Evolutionary conservation across 2,888 invertebrate genomes (phyloP), one percentile per base, ranked within the genome.

Genomic region (Glyphotaelius pellucidus): DNA sequence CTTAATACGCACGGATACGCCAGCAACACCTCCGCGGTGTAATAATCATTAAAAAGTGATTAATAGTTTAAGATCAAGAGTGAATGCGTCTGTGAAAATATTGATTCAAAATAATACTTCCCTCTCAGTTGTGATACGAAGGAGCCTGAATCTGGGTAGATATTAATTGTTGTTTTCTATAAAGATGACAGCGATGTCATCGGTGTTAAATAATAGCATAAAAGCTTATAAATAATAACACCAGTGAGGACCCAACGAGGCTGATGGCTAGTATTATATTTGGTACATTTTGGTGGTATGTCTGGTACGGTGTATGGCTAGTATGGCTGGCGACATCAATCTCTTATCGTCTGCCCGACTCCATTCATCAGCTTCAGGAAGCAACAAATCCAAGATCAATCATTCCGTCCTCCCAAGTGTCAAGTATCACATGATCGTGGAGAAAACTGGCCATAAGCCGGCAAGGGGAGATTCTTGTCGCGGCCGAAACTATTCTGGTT

Each of bases 301-400:
- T 14, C 47, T 47, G 47, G 14, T 47, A 3, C 47, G 80, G 80
- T 4, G 84, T 35, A 38, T 19, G 85, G n/a, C 85, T 32, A 19
- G 38, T 30, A 47, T 14, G 31, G 31, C 47, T 89, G 88, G 88
- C 88, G 88, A 79, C 88, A 25, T n/a, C n/a, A 42, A 32, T 80
- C 88, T 67, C 79, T 89, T 89, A 89, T 89, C 88, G 67, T 32
- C 35, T 38, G 80, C 79, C 79, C 79, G 67, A 80, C 86, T 86
- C 80, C 91, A 88, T 91, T 80, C 91, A 91, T 91, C 91, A 91
- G 87, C 88, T 88, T 91, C 91, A 81, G 19, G 88, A 79, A 88
- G 42, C 80, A 9, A n/a, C 81, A 91, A 87, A 91, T 91, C 88
- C 87, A 52, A 88, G n/a, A 91, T 91, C 91, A 91, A 91, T 91